phyloP scores from a whole-genome alignment of 2,113 vertebrate genomes.

The Ageneiosus marmoratus region DNA sequence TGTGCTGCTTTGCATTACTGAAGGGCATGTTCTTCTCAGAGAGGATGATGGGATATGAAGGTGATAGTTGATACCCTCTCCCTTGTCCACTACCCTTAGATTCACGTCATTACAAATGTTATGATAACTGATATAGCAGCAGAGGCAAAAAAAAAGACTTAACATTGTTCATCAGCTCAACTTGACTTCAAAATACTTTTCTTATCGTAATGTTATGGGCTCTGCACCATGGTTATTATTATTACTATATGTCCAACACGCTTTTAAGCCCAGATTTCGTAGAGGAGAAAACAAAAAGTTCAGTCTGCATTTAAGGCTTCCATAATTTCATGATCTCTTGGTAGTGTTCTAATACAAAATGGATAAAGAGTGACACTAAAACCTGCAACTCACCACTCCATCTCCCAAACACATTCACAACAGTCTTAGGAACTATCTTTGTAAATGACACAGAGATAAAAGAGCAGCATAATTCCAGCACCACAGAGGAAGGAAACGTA shows the following conservation, averaged over 20 bases:
- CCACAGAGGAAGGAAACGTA: not conserved
- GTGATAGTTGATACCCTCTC: not conserved
- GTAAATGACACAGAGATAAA: not conserved
- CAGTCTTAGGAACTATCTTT: not conserved
- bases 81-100: not conserved
- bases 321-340: not conserved
- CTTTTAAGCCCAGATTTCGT: not conserved
- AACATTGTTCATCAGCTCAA: not conserved
- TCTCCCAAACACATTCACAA: too few relatives aligned
- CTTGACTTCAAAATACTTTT: not conserved
- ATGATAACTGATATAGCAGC: not conserved
- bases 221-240: not conserved
- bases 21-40: constrained; percentile 3
- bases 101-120: not conserved
- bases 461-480: not conserved
- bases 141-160: not conserved
- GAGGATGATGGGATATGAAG: not conserved
- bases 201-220: not conserved
- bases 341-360: not conserved
- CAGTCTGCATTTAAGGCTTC: not conserved
- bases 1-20: not conserved
- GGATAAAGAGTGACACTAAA: not conserved
- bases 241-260: not conserved
- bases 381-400: not conserved
- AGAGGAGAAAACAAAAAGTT: not conserved